phyloP scores from a whole-genome alignment of 2,888 invertebrate genomes.

The Poecilobothrus nobilitatus region DNA sequence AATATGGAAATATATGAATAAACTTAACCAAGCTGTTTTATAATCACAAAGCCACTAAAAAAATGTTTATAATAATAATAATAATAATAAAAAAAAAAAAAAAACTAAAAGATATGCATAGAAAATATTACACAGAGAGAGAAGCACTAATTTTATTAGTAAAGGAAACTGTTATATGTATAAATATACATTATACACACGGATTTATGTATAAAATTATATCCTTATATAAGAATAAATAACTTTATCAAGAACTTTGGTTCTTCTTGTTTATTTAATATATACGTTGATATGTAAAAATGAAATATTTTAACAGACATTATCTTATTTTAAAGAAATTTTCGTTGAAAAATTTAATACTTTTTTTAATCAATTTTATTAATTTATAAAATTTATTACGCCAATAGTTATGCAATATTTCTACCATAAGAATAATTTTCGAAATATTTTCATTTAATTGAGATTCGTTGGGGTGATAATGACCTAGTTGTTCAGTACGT shows the following conservation, averaged over 20 bases:
- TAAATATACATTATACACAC: not conserved
- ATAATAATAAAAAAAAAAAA: not conserved
- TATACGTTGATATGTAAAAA: not conserved
- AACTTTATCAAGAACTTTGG: not conserved
- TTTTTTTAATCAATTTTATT: too few relatives aligned
- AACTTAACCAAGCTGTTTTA: not conserved
- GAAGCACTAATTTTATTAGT: constrained; percentile 1
- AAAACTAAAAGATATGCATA: too few relatives aligned
- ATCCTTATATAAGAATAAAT: not conserved
- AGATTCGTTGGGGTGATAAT: too few relatives aligned
- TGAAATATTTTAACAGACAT: too few relatives aligned
- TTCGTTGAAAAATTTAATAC: too few relatives aligned
- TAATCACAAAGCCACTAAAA: constrained; percentile 3
- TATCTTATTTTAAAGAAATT: too few relatives aligned
- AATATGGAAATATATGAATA: not conserved
- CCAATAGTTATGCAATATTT: too few relatives aligned
- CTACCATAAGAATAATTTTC: too few relatives aligned
- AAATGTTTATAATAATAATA: not conserved
- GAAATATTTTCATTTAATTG: too few relatives aligned
- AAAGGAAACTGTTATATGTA: not conserved
- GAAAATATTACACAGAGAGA: not conserved
- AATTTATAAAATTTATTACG: too few relatives aligned
- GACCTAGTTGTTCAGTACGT: too few relatives aligned
- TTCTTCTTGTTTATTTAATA: not conserved
- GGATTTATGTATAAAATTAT: not conserved